Evolutionary conservation across 2,888 invertebrate species (phyloP), one percentile per base, ranked within the genome.

Genomic region (Brassicogethes aeneus): DNA sequence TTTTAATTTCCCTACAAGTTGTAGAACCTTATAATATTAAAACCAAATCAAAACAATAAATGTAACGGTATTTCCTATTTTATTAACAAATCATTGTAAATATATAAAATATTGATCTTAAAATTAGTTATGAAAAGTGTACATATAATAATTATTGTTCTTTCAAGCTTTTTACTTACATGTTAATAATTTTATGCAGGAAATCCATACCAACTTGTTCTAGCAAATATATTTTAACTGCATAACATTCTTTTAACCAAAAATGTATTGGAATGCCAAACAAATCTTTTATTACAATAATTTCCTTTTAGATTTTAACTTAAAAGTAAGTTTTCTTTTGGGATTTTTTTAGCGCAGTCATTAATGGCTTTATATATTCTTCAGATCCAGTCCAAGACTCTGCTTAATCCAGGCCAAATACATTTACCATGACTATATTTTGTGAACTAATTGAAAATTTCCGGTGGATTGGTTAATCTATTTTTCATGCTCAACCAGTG

Each of bases 401-500:
- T 82, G 3, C 95, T 94, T 63, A 91, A 99, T 47, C 99, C 99
- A 2, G 99, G 99, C 99, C 99, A 99, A 53, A 99, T 72, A 77
- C 96, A 99, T 65, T 89, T 84, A 30, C 92, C 93, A 68, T 85
- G 71, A 0, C 72, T 69, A 51, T 79, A 77, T 65, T 94, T 94
- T 46, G 97, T 78, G 81, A 99, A 99, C 99, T 99, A 99, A 72
- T 99, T 99, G 41, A 94, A 99, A 58, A 99, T 87, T 68, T 89
- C 88, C 2, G 99, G 99, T 57, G 96, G 73, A 45, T 80, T 74
- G 8, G 63, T 61, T 1, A 76, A 73, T 12, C 72, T 71, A 14
- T 75, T 61, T 45, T 81, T 80, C 85, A 99, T 90, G 52, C 83
- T 85, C 52, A 97, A 71, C 97, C 99, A 99, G 68, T 99, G 97